Base-by-base conservation (phyloP, 92 coral and sea anemone species). In the Desmophyllum pertusum region DNA sequence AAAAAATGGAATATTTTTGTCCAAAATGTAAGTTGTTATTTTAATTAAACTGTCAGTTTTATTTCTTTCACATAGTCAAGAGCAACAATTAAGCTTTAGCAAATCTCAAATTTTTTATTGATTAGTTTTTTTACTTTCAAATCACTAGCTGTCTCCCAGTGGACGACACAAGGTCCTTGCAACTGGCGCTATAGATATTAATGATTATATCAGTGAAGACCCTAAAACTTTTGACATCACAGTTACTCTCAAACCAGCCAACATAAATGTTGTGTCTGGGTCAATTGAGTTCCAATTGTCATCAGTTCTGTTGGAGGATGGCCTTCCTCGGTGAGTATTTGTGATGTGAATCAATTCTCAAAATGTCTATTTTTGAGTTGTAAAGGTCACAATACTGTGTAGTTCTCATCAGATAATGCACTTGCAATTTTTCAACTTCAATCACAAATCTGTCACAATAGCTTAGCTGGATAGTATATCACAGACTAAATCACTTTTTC, bases 221-320 rank as follows among this genome's bases (percentile, higher is more conserved):
- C 25, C 10, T 18, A 40, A 39, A 67, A 59, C 25, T 13, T 40
- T 53, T 40, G 65, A 59, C 0, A n/a, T 57, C 40, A 77, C 81
- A 3, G 81, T 77, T 5, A 25, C 81, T 37, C 66, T 77, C 10
- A 77, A 41, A 59, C 70, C 81, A 13, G 33, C 30, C 50, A 77
- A 39, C 37, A 77, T 57, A 77, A 59, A 61, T 25, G 31, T 77
- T 50, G 0, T 57, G 42, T 77, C 70, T 11, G 81, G 70, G 4
- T 57, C 52, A 1, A 1, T 77, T 6, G 45, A 57, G 30, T 77
- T 77, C 19, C 6, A 36, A 4, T 7, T 77, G 2, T 36, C 70
- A 0, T 77, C 81, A 2, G 70, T 77, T 5, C 10, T 77, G 70
- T 21, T 77, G 31, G 68, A 55, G 81, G 70, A 59, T 38, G 81